Evolutionary conservation across 2,113 vertebrate species (phyloP).

Genomic region (Tragelaphus imberbis): DNA sequence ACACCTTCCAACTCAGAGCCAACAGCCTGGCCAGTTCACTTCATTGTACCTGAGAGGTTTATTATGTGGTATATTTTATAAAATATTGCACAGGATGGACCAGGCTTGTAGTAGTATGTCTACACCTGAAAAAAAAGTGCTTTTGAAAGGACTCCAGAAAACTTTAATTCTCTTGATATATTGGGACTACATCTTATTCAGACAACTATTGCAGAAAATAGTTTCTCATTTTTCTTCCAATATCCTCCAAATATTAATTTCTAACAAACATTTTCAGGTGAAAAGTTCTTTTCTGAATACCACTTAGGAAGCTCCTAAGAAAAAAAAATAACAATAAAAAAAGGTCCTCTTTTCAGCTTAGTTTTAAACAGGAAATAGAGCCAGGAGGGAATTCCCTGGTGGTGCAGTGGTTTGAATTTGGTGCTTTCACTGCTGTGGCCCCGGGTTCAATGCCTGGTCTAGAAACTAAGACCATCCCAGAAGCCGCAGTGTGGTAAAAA

Average conservation of each 20-base stretch:
- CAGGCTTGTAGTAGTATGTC: neutral
- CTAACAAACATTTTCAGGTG: neutral
- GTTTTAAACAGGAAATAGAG: neutral
- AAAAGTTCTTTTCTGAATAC: neutral
- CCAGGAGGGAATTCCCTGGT: neutral
- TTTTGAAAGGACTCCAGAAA: neutral
- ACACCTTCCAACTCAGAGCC: neutral
- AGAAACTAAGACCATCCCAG: neutral
- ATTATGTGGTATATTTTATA: neutral
- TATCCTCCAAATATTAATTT: constrained; percentile 14
- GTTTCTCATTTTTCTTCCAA: neutral
- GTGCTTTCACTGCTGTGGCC: neutral
- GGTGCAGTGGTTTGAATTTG: neutral
- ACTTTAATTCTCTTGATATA: constrained; percentile 6
- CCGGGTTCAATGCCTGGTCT: neutral
- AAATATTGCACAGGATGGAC: neutral
- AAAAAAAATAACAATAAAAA: neutral
- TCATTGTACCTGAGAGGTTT: neutral
- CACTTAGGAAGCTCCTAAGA: neutral
- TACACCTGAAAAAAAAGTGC: neutral
- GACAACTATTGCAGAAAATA: neutral
- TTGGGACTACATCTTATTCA: neutral
- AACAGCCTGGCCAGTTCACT: neutral
- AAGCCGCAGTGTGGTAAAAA: neutral
- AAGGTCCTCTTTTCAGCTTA: neutral